Percentiles rank a stretch among this genome's conserved stretches.
These are phyloP conservation scores for Pseudorectes ferrugineus DNA, from an alignment of 2,113 vertebrate species.

Conservation along the genomic window DNA sequence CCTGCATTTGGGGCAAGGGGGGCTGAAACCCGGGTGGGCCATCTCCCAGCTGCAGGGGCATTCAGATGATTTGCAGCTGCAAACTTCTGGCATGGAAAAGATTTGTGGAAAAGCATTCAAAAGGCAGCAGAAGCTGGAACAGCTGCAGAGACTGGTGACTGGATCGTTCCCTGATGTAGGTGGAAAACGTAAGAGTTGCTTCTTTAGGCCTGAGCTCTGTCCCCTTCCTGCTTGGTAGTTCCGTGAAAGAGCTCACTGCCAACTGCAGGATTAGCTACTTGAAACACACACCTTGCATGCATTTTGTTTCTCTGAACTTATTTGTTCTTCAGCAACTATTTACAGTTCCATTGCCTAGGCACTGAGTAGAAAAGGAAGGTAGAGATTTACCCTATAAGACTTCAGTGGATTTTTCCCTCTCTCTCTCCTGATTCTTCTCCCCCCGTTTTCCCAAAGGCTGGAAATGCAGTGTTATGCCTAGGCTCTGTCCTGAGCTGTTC, in stretches of 20 bases:
- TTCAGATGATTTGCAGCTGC: neutral
- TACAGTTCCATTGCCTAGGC: neutral
- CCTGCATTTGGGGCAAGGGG: neutral
- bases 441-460: neutral
- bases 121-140: neutral
- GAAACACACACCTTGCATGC: neutral
- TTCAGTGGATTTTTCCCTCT: neutral
- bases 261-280: neutral
- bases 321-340: neutral
- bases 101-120: neutral
- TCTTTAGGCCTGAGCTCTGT: neutral
- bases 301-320: neutral
- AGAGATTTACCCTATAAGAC: neutral
- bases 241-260: neutral
- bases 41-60: neutral
- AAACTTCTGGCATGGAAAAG: neutral
- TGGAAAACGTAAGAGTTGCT: neutral
- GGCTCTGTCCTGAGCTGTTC: neutral
- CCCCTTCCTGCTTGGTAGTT: neutral
- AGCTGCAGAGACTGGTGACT: neutral
- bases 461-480: neutral
- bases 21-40: neutral
- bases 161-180: neutral
- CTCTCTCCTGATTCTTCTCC: neutral
- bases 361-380: neutral